Base-by-base conservation (phyloP, 1,140 invertebrate genomes). In the Lepidostoma basale region DNA sequence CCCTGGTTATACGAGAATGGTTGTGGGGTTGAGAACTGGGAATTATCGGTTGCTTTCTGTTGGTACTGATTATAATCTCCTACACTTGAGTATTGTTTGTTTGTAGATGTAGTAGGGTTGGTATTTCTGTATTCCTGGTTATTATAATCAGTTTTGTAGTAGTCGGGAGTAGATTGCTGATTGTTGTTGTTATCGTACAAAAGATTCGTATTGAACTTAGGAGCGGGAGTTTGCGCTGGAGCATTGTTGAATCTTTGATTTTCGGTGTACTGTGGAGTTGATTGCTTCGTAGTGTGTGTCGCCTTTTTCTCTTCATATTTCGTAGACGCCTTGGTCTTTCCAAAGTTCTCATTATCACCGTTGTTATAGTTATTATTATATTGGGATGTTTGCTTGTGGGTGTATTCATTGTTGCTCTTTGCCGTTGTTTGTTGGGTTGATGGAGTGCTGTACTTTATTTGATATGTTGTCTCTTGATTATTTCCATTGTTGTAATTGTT, bases 121-220 rank as follows among this genome's bases (percentile, higher is more conserved):
- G 40, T 71, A 12, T 25, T 59, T 52, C 65, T 72, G 10, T 9
- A 47, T 67, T 70, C 63, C 20, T 49, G 47, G 26, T 18, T 67
- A 62, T 25, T 67, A 56, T 64, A 52, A 39, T 70, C 69, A 16
- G 39, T 49, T 56, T 59, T 68, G 26, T 62, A 63, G 22, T 72
- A 72, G 16, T 65, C 26, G 1, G 67, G 68, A 12, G 70, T 68
- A 2, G 70, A 73, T 67, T 72, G 68, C 42, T 71, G 67, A 70
- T 69, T 72, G 26, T 72, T 70, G 42, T 71, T 68, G 63, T 72
- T 70, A 49, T 71, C 70, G 63, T 74, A 69, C 67, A 74, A 58
- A 75, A 68, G 45, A 56, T 73, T 73, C 26, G 72, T 70, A 42
- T 64, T 73, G 30, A 63, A 73, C 64, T 73, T 69, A 16, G 69